phyloP scores from a whole-genome alignment of 1,140 invertebrate genomes.

The Bombus affinis region DNA sequence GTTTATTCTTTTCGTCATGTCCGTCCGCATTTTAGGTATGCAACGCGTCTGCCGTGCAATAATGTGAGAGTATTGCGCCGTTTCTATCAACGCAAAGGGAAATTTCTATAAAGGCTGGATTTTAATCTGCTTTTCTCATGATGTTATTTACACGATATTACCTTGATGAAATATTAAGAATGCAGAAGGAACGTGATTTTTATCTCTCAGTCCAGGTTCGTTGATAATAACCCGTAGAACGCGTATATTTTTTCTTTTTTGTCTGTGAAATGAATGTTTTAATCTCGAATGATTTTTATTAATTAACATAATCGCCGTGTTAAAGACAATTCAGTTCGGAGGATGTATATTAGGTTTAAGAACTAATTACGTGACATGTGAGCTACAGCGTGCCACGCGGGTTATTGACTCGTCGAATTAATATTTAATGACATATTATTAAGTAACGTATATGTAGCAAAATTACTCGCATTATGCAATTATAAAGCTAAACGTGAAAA shows the following conservation, averaged over 20 bases:
- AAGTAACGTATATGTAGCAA: not conserved
- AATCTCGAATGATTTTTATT: not conserved
- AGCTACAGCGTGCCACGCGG: not conserved
- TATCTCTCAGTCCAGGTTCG: not conserved
- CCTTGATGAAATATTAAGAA: not conserved
- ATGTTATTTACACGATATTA: not conserved
- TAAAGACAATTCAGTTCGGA: not conserved
- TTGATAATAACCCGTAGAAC: not conserved
- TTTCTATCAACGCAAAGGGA: not conserved
- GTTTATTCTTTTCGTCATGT: constrained; percentile 2
- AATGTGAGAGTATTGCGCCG: not conserved
- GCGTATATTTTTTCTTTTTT: too few relatives aligned
- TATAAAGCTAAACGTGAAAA: not conserved
- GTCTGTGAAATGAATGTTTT: not conserved
- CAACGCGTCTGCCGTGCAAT: not conserved
- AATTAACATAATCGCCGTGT: not conserved
- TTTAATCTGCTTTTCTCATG: not conserved
- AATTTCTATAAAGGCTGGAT: not conserved
- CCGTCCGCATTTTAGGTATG: not conserved
- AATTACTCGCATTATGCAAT: not conserved
- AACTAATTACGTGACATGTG: not conserved
- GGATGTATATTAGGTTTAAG: not conserved
- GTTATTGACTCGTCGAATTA: not conserved
- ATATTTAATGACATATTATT: not conserved
- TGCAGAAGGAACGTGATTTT: not conserved